A percentile compares a stretch with the other conserved stretches of the same genome.
Evolutionary conservation across 2,113 vertebrate genomes (phyloP).

Genomic region (Seriola aureovittata): DNA sequence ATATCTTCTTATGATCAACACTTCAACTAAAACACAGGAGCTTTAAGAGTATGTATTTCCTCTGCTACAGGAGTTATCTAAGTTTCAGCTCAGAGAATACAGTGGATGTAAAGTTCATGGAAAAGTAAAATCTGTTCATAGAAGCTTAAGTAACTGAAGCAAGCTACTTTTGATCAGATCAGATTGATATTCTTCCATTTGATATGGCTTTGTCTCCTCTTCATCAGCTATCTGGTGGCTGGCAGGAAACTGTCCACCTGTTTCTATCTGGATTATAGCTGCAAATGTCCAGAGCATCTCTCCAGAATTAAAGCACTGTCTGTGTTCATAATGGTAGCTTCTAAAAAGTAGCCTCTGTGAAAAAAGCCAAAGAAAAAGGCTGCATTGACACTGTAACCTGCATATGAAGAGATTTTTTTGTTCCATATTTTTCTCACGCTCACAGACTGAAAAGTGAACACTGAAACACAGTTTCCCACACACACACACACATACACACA

Average conservation of each 20-base stretch:
- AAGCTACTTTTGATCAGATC: constrained; percentile 6
- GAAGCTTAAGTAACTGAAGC: not conserved
- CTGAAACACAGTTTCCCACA: not conserved
- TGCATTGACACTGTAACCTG: not conserved
- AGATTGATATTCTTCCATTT: constrained; percentile 10
- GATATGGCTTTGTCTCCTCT: constrained; percentile 18
- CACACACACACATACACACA: constrained; percentile 10
- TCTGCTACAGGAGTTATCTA: not conserved
- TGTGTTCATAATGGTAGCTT: not conserved
- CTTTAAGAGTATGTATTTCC: not conserved
- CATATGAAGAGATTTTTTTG: not conserved
- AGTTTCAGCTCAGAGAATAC: not conserved
- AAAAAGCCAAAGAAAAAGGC: not conserved
- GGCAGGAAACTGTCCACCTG: not conserved
- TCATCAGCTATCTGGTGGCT: not conserved
- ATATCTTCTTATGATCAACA: too few relatives aligned
- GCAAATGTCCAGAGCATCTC: not conserved
- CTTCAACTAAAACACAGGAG: too few relatives aligned
- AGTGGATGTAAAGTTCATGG: not conserved
- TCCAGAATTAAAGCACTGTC: not conserved
- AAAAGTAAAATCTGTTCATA: not conserved
- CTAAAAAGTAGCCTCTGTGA: not conserved
- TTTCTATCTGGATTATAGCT: too few relatives aligned
- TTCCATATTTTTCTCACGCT: not conserved
- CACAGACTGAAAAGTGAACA: not conserved